A percentile compares a stretch with the other conserved stretches of the same genome.
These are phyloP conservation scores for Oreocharis arfaki DNA, from an alignment of 2,113 vertebrate genomes.

Conservation along the genomic window DNA sequence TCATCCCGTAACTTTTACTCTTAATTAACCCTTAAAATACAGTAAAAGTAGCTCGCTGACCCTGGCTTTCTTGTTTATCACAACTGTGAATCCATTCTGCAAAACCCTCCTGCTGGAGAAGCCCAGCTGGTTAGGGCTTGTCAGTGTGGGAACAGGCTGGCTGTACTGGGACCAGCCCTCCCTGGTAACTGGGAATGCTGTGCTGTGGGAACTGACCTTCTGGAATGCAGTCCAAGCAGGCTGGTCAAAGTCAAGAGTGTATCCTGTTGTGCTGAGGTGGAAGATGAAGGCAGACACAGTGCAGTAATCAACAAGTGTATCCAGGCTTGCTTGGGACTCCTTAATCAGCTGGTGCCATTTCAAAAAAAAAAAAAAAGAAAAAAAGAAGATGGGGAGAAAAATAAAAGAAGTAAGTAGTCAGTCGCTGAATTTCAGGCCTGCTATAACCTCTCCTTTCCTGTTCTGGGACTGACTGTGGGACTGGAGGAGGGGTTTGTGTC, in stretches of 20 bases:
- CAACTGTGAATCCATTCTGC: neutral
- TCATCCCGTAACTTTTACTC: too few species aligned
- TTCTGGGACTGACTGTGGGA: neutral
- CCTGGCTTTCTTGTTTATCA: neutral
- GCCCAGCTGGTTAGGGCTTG: neutral
- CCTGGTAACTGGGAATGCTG: neutral
- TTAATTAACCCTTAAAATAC: too few species aligned
- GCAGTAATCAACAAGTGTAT: slow-evolving; percentile 40
- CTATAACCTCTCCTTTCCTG: neutral
- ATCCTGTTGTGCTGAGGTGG: slow-evolving; percentile 22
- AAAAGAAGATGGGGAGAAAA: neutral
- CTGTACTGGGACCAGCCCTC: neutral
- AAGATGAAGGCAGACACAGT: slow-evolving; percentile 19
- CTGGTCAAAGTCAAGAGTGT: neutral
- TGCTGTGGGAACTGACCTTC: slow-evolving; percentile 7
- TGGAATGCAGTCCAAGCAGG: slow-evolving; percentile 5
- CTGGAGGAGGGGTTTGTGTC: neutral
- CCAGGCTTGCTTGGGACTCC: neutral
- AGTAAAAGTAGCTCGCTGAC: neutral
- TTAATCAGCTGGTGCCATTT: neutral
- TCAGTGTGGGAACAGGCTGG: neutral
- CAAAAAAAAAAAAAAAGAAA: neutral
- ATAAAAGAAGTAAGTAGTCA: neutral
- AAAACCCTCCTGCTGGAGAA: neutral
- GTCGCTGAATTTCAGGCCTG: neutral